Percentiles rank a stretch among this genome's conserved stretches.
phyloP scores from a whole-genome alignment of 2,888 invertebrate genomes.

The Euzetes globulus region DNA sequence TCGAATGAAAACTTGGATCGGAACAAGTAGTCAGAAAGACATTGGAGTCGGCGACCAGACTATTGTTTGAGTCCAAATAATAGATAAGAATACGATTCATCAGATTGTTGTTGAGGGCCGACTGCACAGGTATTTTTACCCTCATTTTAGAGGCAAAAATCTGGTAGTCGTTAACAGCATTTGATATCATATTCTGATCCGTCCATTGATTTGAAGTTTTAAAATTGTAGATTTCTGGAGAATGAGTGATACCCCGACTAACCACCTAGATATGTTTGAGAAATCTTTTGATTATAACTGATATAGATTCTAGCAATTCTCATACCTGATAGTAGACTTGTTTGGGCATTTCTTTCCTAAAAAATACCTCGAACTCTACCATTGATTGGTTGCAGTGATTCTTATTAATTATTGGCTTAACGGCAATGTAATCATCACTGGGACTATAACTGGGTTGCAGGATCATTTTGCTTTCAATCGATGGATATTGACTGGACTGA shows the following conservation, averaged over 20 bases:
- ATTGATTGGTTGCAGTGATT: neutral
- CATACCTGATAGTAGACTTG: constrained; percentile 1
- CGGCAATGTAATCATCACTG: neutral
- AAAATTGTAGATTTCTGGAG: neutral
- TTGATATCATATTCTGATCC: neutral
- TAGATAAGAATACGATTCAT: neutral
- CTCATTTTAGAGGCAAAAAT: neutral
- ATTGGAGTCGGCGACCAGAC: constrained; percentile 1
- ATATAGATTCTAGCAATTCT: neutral
- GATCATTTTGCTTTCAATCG: neutral
- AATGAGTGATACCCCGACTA: neutral
- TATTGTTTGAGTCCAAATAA: constrained; percentile 5
- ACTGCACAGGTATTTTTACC: neutral
- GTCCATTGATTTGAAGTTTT: neutral
- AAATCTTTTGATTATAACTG: neutral
- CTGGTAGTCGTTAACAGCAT: neutral
- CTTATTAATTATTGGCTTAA: neutral
- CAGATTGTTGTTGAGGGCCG: neutral
- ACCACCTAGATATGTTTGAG: neutral
- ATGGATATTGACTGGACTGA: neutral
- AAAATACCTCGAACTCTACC: neutral
- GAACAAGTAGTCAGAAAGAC: neutral
- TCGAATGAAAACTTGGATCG: neutral
- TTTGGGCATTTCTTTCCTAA: neutral
- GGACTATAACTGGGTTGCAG: neutral